A percentile compares a stretch with the other conserved stretches of the same genome.
Evolutionary conservation across 2,888 invertebrate genomes (phyloP).

Genomic region (Cenopis cana): DNA sequence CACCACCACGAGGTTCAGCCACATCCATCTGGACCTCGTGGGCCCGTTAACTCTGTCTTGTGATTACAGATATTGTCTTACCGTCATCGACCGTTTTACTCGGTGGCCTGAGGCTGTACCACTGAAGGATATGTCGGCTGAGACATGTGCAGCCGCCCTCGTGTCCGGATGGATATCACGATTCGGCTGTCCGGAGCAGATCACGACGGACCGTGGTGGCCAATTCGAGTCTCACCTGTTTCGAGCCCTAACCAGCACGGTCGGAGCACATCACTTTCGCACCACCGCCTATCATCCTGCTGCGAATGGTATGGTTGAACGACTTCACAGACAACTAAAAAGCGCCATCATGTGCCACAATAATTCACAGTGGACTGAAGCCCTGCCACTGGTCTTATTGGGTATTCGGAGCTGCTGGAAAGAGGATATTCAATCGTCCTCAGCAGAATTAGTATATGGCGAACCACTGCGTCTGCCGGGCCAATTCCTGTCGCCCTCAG

Average conservation of each 20-base stretch:
- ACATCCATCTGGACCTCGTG: conserved; percentile 56
- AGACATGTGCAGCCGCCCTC: conserved; percentile 56
- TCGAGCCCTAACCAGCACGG: too few relatives aligned
- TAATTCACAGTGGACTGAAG: too few relatives aligned
- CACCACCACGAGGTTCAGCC: conserved; percentile 53
- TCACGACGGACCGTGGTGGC: conserved; percentile 27
- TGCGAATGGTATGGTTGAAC: too few relatives aligned
- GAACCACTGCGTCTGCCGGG: not conserved
- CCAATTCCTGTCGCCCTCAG: conserved; percentile 37
- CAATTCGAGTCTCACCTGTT: conserved; percentile 48
- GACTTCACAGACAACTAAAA: too few relatives aligned
- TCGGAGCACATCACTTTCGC: too few relatives aligned
- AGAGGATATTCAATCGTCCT: not conserved
- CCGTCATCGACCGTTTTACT: conserved; percentile 55
- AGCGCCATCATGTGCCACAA: too few relatives aligned
- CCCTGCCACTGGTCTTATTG: too few relatives aligned
- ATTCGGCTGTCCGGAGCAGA: conserved; percentile 56
- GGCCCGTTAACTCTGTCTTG: conserved; percentile 47
- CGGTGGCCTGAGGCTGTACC: conserved; percentile 63
- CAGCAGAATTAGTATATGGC: not conserved
- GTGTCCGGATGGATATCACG: conserved; percentile 59
- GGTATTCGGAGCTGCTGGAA: too few relatives aligned
- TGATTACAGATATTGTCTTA: conserved; percentile 49
- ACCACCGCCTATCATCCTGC: too few relatives aligned
- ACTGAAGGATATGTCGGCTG: conserved; percentile 55